phyloP scores from a whole-genome alignment of 2,113 vertebrate species.

The Tenebrosternarchus preto region DNA sequence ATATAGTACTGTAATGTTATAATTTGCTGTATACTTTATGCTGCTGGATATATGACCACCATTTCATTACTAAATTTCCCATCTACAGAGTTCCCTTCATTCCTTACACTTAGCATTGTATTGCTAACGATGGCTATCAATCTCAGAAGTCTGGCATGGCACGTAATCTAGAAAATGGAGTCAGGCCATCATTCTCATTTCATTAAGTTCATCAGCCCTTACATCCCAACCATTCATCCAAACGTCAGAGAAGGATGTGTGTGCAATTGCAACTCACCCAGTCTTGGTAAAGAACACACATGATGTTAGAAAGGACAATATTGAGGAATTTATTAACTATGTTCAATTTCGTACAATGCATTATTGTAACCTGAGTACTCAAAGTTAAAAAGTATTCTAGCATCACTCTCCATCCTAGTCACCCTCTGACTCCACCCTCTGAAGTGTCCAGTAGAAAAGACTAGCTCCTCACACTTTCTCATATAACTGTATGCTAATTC shows the following conservation, averaged over 20 bases:
- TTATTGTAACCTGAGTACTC: too few relatives aligned
- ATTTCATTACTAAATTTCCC: background rate
- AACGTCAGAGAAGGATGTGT: background rate
- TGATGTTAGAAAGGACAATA: background rate
- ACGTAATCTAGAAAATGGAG: constrained; percentile 42
- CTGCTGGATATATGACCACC: background rate
- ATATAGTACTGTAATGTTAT: background rate
- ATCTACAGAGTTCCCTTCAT: background rate
- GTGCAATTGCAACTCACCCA: background rate
- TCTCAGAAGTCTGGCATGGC: constrained; percentile 3
- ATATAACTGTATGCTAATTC: too few relatives aligned
- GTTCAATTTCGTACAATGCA: too few relatives aligned
- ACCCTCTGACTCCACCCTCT: too few relatives aligned
- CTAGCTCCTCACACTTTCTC: too few relatives aligned
- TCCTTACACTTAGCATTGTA: background rate
- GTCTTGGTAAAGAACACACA: background rate
- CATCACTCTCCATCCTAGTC: too few relatives aligned
- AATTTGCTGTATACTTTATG: background rate
- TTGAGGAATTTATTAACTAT: too few relatives aligned
- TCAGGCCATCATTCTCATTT: constrained; percentile 28
- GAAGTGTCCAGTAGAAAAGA: too few relatives aligned
- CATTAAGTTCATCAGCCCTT: background rate
- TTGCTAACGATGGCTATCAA: constrained; percentile 18
- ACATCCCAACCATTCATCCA: background rate
- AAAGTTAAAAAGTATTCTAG: too few relatives aligned